phyloP scores from a whole-genome alignment of 2,888 invertebrate species.

The Drosophila kanekoi region DNA sequence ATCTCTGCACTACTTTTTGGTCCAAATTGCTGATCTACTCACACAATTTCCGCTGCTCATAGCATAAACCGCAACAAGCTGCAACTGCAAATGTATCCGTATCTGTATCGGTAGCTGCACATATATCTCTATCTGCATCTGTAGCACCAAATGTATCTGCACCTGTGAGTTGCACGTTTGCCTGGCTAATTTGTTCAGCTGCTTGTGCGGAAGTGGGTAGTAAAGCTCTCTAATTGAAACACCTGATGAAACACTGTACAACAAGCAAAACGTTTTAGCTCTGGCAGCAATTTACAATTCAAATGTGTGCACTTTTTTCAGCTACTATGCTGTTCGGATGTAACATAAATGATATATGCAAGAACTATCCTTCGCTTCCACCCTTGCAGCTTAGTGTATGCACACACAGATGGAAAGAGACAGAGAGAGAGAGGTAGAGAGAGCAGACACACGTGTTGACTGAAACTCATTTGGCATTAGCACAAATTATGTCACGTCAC shows the following conservation, averaged over 20 bases:
- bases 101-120: neutral
- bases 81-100: constrained; percentile 15
- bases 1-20: constrained; percentile 20
- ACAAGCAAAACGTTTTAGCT: constrained; percentile 2
- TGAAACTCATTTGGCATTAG: constrained; percentile 60
- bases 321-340: neutral
- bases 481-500: constrained; percentile 77
- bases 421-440: constrained; percentile 5
- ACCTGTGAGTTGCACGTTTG: constrained; percentile 6
- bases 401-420: constrained; percentile 1
- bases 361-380: neutral
- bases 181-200: constrained; percentile 37
- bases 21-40: constrained; percentile 3
- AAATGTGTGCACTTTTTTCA: neutral
- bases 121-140: constrained; percentile 5
- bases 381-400: constrained; percentile 15
- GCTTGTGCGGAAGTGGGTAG: constrained; percentile 34
- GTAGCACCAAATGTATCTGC: neutral
- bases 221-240: constrained; percentile 59
- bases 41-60: constrained; percentile 45
- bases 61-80: constrained; percentile 46
- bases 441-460: constrained; percentile 19
- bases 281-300: constrained; percentile 2
- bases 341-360: neutral
- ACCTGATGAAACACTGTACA: constrained; percentile 27